Conservation (phyloP, 1,140 invertebrate species). For the Bombus sibiricus region DNA sequence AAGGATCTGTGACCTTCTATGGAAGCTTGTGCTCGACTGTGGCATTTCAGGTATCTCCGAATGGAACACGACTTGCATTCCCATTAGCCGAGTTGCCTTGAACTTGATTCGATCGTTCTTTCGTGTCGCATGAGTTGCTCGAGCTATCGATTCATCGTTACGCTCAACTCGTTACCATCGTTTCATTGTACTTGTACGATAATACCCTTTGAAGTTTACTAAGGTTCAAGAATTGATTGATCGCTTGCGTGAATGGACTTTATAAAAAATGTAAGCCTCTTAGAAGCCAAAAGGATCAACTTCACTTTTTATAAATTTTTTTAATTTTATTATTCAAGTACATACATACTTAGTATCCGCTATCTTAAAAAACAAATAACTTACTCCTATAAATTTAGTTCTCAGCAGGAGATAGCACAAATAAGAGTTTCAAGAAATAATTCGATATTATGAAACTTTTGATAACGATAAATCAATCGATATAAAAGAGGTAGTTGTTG, state of each 20-base stretch:
- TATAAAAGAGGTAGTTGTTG: background rate
- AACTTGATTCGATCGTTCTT: constrained; percentile 68
- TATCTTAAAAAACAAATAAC: background rate
- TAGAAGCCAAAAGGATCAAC: background rate
- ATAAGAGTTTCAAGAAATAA: too few relatives aligned
- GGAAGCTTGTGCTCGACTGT: constrained; percentile 67
- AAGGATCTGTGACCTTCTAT: constrained; percentile 65
- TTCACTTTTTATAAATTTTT: background rate
- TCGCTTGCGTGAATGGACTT: background rate
- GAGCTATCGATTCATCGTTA: constrained; percentile 2
- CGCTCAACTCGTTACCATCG: background rate
- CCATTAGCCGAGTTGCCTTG: constrained; percentile 70
- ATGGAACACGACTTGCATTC: constrained; percentile 60
- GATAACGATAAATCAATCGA: background rate
- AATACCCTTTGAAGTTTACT: background rate
- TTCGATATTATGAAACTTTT: background rate
- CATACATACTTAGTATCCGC: too few relatives aligned
- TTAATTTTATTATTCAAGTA: background rate
- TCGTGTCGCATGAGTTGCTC: background rate
- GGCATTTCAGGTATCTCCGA: constrained; percentile 62
- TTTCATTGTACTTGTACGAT: constrained; percentile 27
- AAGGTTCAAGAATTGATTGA: background rate
- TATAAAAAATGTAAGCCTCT: background rate
- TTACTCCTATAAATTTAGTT: background rate
- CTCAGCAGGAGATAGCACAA: too few relatives aligned